These are phyloP conservation scores for Corythornis vintsioides DNA, from an alignment of 2,113 vertebrate species.

Conservation along the genomic window DNA sequence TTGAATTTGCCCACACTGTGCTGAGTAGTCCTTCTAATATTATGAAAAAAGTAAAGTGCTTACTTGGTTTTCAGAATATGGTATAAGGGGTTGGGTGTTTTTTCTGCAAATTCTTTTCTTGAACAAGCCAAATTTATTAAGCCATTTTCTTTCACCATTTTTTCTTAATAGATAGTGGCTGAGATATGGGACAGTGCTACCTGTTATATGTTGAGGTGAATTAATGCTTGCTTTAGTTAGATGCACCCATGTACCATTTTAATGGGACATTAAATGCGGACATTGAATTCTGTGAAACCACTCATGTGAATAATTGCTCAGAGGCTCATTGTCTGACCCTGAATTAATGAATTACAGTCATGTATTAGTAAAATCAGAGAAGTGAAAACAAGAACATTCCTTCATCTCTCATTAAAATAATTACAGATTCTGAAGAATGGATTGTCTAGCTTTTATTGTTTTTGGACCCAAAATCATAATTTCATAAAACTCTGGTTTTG, in stretches of 20 bases:
- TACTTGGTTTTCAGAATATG: not conserved
- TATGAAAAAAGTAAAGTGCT: not conserved
- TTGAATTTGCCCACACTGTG: not conserved
- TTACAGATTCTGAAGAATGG: not conserved
- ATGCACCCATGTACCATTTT: conserved; percentile 16
- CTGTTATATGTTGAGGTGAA: not conserved
- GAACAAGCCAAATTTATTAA: not conserved
- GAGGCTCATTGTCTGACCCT: conserved; percentile 57
- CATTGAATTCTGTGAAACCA: conserved; percentile 30
- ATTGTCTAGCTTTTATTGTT: not conserved
- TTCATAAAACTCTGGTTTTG: not conserved
- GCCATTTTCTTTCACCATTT: not conserved
- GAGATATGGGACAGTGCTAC: not conserved
- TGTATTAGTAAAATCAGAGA: conserved; percentile 44
- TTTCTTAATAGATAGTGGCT: not conserved
- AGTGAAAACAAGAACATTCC: conserved; percentile 43
- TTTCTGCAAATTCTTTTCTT: not conserved
- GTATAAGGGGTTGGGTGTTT: fast-evolving
- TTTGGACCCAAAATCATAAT: not conserved
- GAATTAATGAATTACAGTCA: conserved; percentile 61
- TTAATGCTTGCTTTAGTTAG: conserved; percentile 34
- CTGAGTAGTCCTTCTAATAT: not conserved
- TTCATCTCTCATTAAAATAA: conserved; percentile 23
- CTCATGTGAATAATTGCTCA: conserved; percentile 61
- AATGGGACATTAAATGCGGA: conserved; percentile 53